Evolutionary conservation across 2,797 vertebrate species (phyloP), one percentile per base, ranked within the genome.

Genomic region (Rhabdophis nuchalis): DNA sequence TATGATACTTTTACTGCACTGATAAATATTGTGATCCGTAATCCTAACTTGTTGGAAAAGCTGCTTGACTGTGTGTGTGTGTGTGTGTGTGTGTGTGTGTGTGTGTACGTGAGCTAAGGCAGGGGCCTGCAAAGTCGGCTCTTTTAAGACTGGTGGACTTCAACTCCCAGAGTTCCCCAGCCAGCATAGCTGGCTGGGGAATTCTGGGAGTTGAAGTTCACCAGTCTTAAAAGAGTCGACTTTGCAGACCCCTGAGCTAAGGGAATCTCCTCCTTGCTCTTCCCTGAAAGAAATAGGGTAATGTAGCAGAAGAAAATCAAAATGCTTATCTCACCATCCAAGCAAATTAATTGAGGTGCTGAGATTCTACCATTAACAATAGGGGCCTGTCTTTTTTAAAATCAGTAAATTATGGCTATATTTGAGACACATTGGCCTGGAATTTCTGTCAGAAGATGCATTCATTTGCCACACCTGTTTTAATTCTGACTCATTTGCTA

Each of bases 1-100:
- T 97, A 97, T 97, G 95, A 95, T 97, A 96, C 97, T 97, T 98
- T 97, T 97, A 98, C 97, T 97, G 97, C 96, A 97, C 97, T 97
- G 96, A 97, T 97, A 96, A 97, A 96, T 96, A 96, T 96, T 96
- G 95, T 95, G 93, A 95, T 95, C 96, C 97, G 95, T 97, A 96
- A 95, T 97, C 96, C 97, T 96, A 95, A 93, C 95, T 96, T 96
- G 96, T 95, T 95, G 96, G 95, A 93, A 90, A 96, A 96, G 93
- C 96, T 96, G 94, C 96, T 91, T 93, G 93, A 91, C 85, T 18
- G 32, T 9, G 14, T 32, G 27, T 61, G 4, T 61, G 12, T n/a
- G n/a, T 68, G 6, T 32, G 64, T 68, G n/a, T 68, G 13, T n/a
- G 12, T 5, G 13, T 36, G 64, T 36, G 7, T 10, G 36, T 11